Base-by-base conservation (phyloP, 2,888 invertebrate species). In the Cataglyphis albicans region DNA sequence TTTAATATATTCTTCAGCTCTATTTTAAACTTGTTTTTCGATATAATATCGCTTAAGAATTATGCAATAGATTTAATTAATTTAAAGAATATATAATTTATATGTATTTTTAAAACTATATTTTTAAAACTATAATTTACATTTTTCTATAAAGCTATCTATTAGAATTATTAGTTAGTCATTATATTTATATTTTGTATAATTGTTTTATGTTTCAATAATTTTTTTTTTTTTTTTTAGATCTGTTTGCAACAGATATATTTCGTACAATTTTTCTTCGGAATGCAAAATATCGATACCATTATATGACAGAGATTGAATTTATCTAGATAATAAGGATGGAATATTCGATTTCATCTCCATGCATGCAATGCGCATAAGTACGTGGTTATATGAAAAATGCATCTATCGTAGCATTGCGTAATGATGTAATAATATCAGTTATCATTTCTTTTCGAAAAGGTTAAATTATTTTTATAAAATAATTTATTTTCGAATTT, bases 251-350 rank as follows among this genome's bases (percentile, higher is more conserved):
- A 52, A 52, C 52, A 12, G 2, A 44, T 44, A 52, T 52, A n/a
- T 59, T n/a, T 76, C 48, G 12, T 67, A 64, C 82, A 70, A 72
- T 70, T 25, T 52, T 68, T 32, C 29, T 84, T 83, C 63, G 52
- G 38, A 75, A 48, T 3, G 29, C 59, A 41, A 74, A 48, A 48
- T 75, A 57, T 84, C 65, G 41, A 7, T 5, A 32, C 12, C 21
- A 55, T 68, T 75, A 72, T n/a, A n/a, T 35, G 38, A 29, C 52
- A 41, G 21, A 44, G 72, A 12, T 82, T 87, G 82, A 73, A 86
- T 86, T 83, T 82, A 80, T 75, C 63, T n/a, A 44, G 29, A 73
- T 80, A 75, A 87, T 82, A 82, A 21, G 48, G 59, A 32, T 21
- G 41, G 18, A 55, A 82, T 87, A 75, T 78, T 74, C 35, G 35